These are phyloP conservation scores for Homarus gammarus DNA, from an alignment of 2,888 invertebrate species.

Conservation along the genomic window DNA sequence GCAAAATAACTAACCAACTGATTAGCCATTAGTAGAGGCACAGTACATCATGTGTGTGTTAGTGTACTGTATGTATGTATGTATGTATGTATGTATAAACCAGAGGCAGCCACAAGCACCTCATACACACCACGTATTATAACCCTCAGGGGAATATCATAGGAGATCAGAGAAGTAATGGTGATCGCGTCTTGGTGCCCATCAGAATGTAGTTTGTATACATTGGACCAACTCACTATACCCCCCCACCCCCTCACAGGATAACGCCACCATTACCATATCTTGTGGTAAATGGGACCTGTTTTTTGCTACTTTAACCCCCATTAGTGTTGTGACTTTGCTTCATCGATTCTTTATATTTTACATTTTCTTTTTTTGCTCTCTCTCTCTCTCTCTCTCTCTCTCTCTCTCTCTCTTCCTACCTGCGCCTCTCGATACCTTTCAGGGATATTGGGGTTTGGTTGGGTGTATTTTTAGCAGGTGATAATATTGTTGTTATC, in stretches of 20 bases:
- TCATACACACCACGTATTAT: too few species aligned
- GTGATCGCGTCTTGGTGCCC: background rate
- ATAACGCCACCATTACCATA: constrained; percentile 39
- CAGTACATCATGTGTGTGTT: too few species aligned
- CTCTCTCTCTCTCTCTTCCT: background rate
- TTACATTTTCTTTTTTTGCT: background rate
- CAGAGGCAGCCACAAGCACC: too few species aligned
- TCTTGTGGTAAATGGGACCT: constrained; percentile 7
- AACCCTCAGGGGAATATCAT: too few species aligned
- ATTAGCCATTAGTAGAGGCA: too few species aligned
- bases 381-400: constrained; percentile 11
- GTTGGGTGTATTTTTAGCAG: background rate
- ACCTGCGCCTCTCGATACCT: background rate
- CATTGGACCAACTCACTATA: too few species aligned
- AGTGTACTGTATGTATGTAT: too few species aligned
- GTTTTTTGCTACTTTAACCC: constrained; percentile 17
- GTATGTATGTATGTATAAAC: too few species aligned
- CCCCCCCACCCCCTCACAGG: too few species aligned
- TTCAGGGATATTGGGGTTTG: background rate
- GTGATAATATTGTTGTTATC: too few species aligned
- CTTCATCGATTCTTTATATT: background rate
- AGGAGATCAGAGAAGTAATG: background rate
- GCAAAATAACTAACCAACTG: too few species aligned
- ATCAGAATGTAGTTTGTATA: constrained; percentile 32
- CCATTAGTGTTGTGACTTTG: constrained; percentile 12